Evolutionary conservation across 2,888 invertebrate genomes (phyloP), one percentile per base, ranked within the genome.

Genomic region (Acleris cristana): DNA sequence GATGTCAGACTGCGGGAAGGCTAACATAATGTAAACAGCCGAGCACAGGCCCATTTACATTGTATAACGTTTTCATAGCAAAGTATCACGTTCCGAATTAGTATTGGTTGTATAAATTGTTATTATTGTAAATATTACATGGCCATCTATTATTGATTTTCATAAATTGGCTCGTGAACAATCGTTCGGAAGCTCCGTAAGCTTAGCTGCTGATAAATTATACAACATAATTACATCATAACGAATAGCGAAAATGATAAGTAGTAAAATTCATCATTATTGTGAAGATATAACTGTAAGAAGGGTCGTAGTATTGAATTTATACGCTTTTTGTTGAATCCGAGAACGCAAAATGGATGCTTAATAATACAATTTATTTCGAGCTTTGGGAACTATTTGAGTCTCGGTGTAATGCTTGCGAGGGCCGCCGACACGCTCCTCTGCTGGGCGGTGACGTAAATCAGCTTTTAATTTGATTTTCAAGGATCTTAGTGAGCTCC

Each of bases 401-500:
- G 48, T 48, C 48, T 8, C 58, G 26, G 48, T 10, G 53, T 26
- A 53, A 57, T n/a, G 58, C 48, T 26, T 48, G 58, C 18, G 44
- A 40, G 56, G 21, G 23, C 56, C 44, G 44, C 26, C 48, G 23
- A 45, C 23, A 48, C 44, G 26, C 48, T 26, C 48, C 57, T 51
- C 64, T 60, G 63, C 21, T 69, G 65, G 56, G 51, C 48, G 72
- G 68, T 83, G 82, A 83, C 81, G 82, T 78, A 83, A 82, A 77
- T 76, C 73, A 72, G 74, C 69, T 77, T 79, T 79, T 75, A 82
- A 79, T 82, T 79, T 74, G 69, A 79, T 76, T 75, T 80, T 81
- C 83, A 85, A 85, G 82, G 83, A 86, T 83, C 82, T 72, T 67
- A 23, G n/a, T 59, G 72, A 75, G 77, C 71, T 76, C 71, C 79